Conservation (phyloP, 2,113 vertebrate species). For the Cheilinus undulatus region DNA sequence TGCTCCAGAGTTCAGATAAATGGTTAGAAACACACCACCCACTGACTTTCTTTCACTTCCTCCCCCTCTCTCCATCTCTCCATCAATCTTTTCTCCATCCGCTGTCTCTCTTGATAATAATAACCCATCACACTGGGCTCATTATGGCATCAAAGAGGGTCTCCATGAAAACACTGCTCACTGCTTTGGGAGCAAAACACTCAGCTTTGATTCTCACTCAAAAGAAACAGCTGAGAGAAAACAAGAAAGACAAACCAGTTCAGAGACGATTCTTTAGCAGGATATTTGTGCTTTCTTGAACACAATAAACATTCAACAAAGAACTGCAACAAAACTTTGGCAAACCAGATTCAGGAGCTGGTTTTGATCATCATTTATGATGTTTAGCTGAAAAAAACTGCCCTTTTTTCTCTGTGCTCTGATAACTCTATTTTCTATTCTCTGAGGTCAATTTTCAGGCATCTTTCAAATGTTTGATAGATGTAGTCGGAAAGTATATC, state of each 20-base stretch:
- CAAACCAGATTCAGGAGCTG: slow-evolving; percentile 6
- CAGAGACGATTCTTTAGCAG: slow-evolving; percentile 27
- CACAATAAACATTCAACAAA: slow-evolving; percentile 27
- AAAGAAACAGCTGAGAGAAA: slow-evolving; percentile 48
- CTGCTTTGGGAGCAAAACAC: slow-evolving; percentile 48
- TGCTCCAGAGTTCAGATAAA: slow-evolving; percentile 43
- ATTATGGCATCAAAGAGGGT: slow-evolving; percentile 69
- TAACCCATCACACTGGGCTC: slow-evolving; percentile 64
- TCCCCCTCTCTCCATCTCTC: slow-evolving; percentile 32
- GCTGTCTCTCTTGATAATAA: slow-evolving; percentile 65
- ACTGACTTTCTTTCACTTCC: slow-evolving; percentile 44
- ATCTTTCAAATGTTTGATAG: neutral
- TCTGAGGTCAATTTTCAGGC: neutral
- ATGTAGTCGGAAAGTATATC: neutral
- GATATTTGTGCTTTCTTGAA: slow-evolving; percentile 33
- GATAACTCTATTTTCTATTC: neutral
- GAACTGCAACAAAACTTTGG: neutral
- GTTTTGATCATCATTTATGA: slow-evolving; percentile 13
- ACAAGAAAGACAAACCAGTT: slow-evolving; percentile 19
- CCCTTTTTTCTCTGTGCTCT: neutral
- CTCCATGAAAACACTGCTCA: slow-evolving; percentile 62
- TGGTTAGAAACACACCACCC: slow-evolving; percentile 43
- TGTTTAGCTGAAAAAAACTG: neutral
- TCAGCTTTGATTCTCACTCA: slow-evolving; percentile 64
- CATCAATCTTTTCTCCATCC: slow-evolving; percentile 43